Evolutionary conservation across 2,797 vertebrate genomes (phyloP), one percentile per base, ranked within the genome.

Genomic region (Euphonia xanthogaster): DNA sequence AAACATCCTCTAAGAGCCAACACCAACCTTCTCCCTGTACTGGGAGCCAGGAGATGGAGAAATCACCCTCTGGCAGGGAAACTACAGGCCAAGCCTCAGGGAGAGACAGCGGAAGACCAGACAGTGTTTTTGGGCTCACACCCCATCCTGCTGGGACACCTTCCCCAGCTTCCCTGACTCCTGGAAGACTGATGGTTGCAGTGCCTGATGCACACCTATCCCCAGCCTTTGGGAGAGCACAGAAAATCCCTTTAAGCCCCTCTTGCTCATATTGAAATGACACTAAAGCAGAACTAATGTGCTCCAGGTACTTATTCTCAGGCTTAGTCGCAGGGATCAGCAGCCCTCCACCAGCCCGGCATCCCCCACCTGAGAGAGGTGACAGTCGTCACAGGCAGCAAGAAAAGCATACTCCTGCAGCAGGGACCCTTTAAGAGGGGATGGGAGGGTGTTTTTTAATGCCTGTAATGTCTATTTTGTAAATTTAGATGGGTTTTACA

Each of bases 161-260:
- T 66, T 37, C 57, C 54, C 42, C 77, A n/a, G 31, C 33, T n/a
- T 23, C 88, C 51, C 70, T 16, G 8, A 31, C 24, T n/a, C 55
- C 30, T 3, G 30, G 21, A 87, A 68, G 42, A n/a, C 1, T 31
- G 57, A 55, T 6, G 53, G 51, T 33, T 67, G 35, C 84, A 28
- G 37, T 40, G 33, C 53, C 70, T 88, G 40, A 75, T 28, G 70
- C 60, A 2, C 62, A 40, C 15, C 87, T 45, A 33, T 13, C 65
- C 73, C 67, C 60, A 57, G 79, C 90, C 76, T 77, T 67, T 30
- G 60, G 73, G 33, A 94, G 35, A 92, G 88, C 90, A 80, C 60
- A 63, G 90, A 93, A 96, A 97, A 96, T 92, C 93, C 79, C 82
- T 77, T 91, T 72, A 96, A 95, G 86, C 76, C 91, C 66, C 60